Conservation (phyloP, 2,113 vertebrate genomes). For the Scomber scombrus region DNA sequence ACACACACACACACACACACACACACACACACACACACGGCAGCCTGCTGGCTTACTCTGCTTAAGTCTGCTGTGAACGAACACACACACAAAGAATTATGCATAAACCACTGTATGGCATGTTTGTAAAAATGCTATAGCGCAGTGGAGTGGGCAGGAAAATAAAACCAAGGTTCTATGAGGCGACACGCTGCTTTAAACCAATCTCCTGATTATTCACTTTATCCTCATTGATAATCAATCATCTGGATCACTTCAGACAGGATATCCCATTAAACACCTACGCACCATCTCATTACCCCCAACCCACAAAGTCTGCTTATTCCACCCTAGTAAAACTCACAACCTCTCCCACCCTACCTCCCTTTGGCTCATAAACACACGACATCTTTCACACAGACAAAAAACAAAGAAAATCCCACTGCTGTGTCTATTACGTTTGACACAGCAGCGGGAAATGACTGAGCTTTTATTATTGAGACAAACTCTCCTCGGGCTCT, state of each 20-base stretch:
- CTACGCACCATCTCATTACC: slow-evolving; percentile 67
- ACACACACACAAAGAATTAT: slow-evolving; percentile 16
- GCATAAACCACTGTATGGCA: background rate
- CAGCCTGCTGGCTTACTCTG: background rate
- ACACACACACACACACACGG: slow-evolving; percentile 16
- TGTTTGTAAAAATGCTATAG: slow-evolving; percentile 10
- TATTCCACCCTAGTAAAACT: slow-evolving; percentile 29
- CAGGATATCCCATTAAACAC: slow-evolving; percentile 71
- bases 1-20: slow-evolving; percentile 11
- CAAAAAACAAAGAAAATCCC: slow-evolving; percentile 23
- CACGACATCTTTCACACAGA: slow-evolving; percentile 19
- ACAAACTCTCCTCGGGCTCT: slow-evolving; percentile 47
- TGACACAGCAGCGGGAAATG: slow-evolving; percentile 50
- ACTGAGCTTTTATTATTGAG: slow-evolving; percentile 55
- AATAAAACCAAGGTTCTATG: slow-evolving; percentile 23
- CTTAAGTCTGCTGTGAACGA: slow-evolving; percentile 14
- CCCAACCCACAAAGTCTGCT: slow-evolving; percentile 45
- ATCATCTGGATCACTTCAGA: slow-evolving; percentile 65
- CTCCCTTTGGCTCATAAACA: slow-evolving; percentile 32
- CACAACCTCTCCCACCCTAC: slow-evolving; percentile 21
- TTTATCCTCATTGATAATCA: slow-evolving; percentile 65
- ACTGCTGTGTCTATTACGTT: slow-evolving; percentile 16
- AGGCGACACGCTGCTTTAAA: slow-evolving; percentile 27
- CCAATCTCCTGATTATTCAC: slow-evolving; percentile 39
- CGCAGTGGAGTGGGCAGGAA: slow-evolving; percentile 26